Base-by-base conservation (phyloP, 35 echinoderm and acorn worm species). In the Amphiura filiformis region DNA sequence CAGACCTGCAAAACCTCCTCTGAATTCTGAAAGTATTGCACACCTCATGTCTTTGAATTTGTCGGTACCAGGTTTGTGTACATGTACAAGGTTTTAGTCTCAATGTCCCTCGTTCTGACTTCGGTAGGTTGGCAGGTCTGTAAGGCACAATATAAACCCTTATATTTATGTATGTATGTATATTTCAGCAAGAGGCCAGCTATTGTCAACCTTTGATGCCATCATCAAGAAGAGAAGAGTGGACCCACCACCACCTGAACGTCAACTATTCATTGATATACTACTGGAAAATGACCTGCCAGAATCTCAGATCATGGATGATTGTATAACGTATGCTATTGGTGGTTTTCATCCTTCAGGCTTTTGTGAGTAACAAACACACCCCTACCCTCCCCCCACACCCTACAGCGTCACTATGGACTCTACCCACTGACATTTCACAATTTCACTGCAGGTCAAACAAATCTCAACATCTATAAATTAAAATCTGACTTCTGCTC, bases 321-420 rank as follows among this genome's bases (percentile, higher is more conserved):
- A 91, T 39, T 75, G 76, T n/a, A 36, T 65, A 7, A 86, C 76
- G 7, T 91, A 91, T 42, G 56, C 81, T 36, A 87, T 91, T 31
- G 90, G 83, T 65, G 90, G 47, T 9, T 81, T 91, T 39, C 90
- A 91, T 36, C 86, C 90, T 26, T 81, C 90, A 30, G 90, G 83
- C 37, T 34, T 64, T 70, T 65, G 90, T 91, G 23, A 86, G 84
- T 90, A 80, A n/a, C n/a, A n/a, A n/a, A n/a, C n/a, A n/a, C n/a
- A n/a, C n/a, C n/a, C 47, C 36, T 5, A 11, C 13, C 49, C 26
- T 34, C 52, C 30, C 0, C 26, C 4, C 37, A 61, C n/a, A 70
- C 13, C 30, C n/a, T 5, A 4, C 30, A 75, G 23, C 22, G 4
- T 13, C 31, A 32, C 78, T n/a, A 44, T 57, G 23, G 0, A 31